phyloP scores from a whole-genome alignment of 1,140 invertebrate species.

The Drosophila sulfurigaster region DNA sequence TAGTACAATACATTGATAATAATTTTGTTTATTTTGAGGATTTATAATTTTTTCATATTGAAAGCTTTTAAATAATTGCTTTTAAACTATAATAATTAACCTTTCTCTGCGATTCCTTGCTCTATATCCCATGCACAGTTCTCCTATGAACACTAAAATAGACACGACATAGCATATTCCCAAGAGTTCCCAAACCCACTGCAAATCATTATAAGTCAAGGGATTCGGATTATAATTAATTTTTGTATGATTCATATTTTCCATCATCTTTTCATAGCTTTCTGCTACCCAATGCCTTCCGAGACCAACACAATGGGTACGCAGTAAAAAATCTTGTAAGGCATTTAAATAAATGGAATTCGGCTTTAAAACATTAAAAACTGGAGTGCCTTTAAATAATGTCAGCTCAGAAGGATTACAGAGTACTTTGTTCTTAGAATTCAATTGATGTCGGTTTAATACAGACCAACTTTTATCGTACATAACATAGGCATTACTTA shows the following conservation, averaged over 20 bases:
- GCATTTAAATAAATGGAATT: background rate
- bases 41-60: background rate
- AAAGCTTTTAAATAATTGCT: no score
- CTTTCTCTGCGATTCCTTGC: background rate
- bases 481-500: background rate
- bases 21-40: no score
- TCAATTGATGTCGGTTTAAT: background rate
- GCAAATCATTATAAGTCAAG: background rate
- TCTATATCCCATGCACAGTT: background rate
- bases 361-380: background rate
- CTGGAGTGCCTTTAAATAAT: background rate
- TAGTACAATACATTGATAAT: no score
- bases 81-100: background rate
- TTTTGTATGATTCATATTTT: background rate
- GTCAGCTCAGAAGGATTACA: background rate
- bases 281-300: background rate
- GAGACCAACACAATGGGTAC: background rate
- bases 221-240: background rate
- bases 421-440: background rate
- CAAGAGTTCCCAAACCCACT: slow-evolving; percentile 13
- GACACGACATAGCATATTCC: background rate
- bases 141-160: background rate
- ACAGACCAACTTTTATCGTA: background rate
- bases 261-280: background rate
- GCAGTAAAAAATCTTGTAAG: background rate